Conservation (phyloP, 2,888 invertebrate species). For the Heliconius charithonia region DNA sequence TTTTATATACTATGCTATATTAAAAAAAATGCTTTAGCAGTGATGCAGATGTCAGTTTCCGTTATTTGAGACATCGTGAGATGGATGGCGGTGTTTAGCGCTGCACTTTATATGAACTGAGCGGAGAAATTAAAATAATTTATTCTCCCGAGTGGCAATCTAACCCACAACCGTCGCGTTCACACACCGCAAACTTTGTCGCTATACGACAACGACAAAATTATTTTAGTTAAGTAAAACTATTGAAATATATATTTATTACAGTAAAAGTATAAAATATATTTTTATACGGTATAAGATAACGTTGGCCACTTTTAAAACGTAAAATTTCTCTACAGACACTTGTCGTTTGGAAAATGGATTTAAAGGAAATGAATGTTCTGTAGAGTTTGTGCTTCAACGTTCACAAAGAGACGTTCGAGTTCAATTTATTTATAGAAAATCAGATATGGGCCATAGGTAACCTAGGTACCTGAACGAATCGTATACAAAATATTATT, state of each 20-base stretch:
- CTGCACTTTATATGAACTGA: not conserved
- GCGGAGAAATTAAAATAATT: not conserved
- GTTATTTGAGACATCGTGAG: too few relatives aligned
- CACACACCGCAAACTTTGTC: not conserved
- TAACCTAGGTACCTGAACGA: conserved; percentile 1
- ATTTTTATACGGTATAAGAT: not conserved
- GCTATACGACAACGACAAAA: too few relatives aligned
- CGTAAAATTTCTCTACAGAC: conserved; percentile 18
- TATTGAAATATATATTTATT: not conserved
- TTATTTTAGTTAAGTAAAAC: too few relatives aligned
- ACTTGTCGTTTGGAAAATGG: conserved; percentile 34
- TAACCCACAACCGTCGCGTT: not conserved
- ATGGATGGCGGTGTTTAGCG: not conserved
- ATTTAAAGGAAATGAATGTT: conserved; percentile 34
- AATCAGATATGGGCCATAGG: conserved; percentile 14
- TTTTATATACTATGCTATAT: not conserved
- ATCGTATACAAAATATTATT: conserved; percentile 10
- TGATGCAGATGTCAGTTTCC: too few relatives aligned
- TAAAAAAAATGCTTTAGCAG: too few relatives aligned
- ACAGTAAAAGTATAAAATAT: not conserved
- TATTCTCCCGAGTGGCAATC: not conserved
- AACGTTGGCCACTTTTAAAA: not conserved
- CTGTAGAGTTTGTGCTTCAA: conserved; percentile 27
- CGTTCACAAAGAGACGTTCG: conserved; percentile 27
- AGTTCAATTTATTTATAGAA: conserved; percentile 36